A percentile compares a stretch with the other conserved stretches of the same genome.
phyloP scores from a whole-genome alignment of 1,140 invertebrate genomes.

The Zaprionus kolodkinae region DNA sequence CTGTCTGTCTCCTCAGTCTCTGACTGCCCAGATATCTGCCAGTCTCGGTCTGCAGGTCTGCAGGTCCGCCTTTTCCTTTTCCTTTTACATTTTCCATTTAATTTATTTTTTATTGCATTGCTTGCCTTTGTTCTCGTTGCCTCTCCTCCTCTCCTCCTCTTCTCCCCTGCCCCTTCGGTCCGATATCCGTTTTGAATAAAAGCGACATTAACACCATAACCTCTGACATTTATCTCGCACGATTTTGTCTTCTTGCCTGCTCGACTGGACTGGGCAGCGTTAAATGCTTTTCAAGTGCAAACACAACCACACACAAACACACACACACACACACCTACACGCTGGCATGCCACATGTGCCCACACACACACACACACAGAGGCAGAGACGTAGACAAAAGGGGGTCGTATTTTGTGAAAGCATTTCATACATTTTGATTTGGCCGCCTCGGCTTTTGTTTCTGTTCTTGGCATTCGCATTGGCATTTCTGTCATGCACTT shows the following conservation, averaged over 20 bases:
- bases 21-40: not conserved
- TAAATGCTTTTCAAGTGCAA: constrained; percentile 65
- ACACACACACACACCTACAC: constrained; percentile 15
- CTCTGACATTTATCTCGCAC: constrained; percentile 72
- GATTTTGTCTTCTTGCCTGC: constrained; percentile 31
- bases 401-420: constrained; percentile 40
- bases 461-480: constrained; percentile 55
- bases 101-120: constrained; percentile 79
- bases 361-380: constrained; percentile 2
- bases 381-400: not conserved
- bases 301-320: constrained; percentile 39
- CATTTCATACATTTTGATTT: constrained; percentile 58
- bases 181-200: constrained; percentile 81
- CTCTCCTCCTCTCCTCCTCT: not conserved
- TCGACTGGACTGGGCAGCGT: constrained; percentile 26
- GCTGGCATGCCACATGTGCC: constrained; percentile 41
- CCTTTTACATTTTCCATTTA: constrained; percentile 77
- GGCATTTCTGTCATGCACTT: constrained; percentile 53
- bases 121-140: constrained; percentile 61
- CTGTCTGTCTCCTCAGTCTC: not conserved
- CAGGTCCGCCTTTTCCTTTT: constrained; percentile 35
- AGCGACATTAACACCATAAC: constrained; percentile 81
- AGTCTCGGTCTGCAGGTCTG: constrained; percentile 29
- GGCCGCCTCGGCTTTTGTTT: constrained; percentile 42
- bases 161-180: constrained; percentile 12